These are phyloP conservation scores for Cosmopolites sordidus DNA, from an alignment of 2,888 invertebrate genomes.

Conservation along the genomic window DNA sequence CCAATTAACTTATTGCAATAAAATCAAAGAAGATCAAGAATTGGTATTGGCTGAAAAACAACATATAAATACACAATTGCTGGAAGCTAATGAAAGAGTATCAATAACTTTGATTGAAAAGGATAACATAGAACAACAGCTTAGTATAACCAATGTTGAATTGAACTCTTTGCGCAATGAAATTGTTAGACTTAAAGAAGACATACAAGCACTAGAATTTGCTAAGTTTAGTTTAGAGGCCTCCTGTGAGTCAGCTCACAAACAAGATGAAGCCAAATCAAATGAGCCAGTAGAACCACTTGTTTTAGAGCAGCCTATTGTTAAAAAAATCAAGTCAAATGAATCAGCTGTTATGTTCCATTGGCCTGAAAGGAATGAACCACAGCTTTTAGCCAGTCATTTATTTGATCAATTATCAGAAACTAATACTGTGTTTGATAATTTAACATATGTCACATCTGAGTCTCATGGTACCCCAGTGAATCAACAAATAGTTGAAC, in stretches of 20 bases:
- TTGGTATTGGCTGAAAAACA: constrained; percentile 2
- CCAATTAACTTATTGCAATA: neutral
- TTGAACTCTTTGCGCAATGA: constrained; percentile 30
- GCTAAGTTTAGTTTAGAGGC: constrained; percentile 30
- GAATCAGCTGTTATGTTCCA: constrained; percentile 28
- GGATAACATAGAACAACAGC: neutral
- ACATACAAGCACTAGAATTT: constrained; percentile 27
- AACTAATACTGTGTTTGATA: neutral
- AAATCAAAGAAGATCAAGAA: neutral
- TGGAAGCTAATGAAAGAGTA: constrained; percentile 1
- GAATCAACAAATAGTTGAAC: constrained; percentile 15
- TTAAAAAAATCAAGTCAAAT: constrained; percentile 4
- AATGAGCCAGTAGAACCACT: constrained; percentile 2
- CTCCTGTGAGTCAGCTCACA: constrained; percentile 28
- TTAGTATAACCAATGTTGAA: neutral
- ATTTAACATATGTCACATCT: neutral
- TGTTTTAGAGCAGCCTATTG: constrained; percentile 6
- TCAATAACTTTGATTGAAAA: constrained; percentile 1
- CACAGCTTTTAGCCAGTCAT: constrained; percentile 7
- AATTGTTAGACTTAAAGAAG: constrained; percentile 21
- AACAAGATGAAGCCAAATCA: constrained; percentile 7
- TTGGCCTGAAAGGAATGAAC: constrained; percentile 30
- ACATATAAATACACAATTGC: neutral
- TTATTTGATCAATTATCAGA: constrained; percentile 2
- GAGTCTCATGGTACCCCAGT: neutral